phyloP scores from a whole-genome alignment of 37 sponge, comb jelly and placozoan species.

The Haliclona indistincta region DNA sequence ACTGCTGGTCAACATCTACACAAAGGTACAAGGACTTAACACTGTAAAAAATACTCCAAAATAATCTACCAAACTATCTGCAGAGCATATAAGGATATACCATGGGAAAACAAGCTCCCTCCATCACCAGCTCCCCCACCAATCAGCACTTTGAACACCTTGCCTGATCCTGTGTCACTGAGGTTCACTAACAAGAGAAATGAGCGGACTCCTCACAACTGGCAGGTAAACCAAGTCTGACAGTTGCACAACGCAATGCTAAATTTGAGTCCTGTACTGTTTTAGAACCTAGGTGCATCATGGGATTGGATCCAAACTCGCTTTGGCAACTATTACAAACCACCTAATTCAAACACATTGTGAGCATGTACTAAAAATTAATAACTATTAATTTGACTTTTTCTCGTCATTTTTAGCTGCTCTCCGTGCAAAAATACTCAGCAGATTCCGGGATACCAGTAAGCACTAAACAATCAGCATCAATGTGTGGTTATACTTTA shows the following conservation, averaged over 20 bases:
- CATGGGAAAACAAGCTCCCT: slow-evolving; percentile 31
- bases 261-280: background rate
- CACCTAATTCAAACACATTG: slow-evolving; percentile 3
- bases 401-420: slow-evolving; percentile 11
- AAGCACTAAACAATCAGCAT: slow-evolving; percentile 11
- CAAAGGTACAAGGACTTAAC: too few relatives aligned
- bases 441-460: slow-evolving; percentile 75
- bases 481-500: background rate
- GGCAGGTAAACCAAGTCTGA: slow-evolving; percentile 66
- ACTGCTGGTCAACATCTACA: slow-evolving; percentile 21
- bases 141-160: slow-evolving; percentile 14
- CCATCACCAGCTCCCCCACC: slow-evolving; percentile 8
- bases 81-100: slow-evolving; percentile 53
- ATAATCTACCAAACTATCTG: too few relatives aligned
- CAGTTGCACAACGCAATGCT: too few relatives aligned
- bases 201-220: slow-evolving; percentile 36
- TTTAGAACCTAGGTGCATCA: slow-evolving; percentile 19
- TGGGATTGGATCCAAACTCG: slow-evolving; percentile 55
- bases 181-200: slow-evolving; percentile 61
- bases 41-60: too few relatives aligned
- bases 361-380: background rate
- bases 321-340: background rate
- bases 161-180: slow-evolving; percentile 65
- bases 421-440: slow-evolving; percentile 28
- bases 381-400: background rate